Conservation (phyloP, 2,797 vertebrate genomes). For the Aldrovandia affinis region DNA sequence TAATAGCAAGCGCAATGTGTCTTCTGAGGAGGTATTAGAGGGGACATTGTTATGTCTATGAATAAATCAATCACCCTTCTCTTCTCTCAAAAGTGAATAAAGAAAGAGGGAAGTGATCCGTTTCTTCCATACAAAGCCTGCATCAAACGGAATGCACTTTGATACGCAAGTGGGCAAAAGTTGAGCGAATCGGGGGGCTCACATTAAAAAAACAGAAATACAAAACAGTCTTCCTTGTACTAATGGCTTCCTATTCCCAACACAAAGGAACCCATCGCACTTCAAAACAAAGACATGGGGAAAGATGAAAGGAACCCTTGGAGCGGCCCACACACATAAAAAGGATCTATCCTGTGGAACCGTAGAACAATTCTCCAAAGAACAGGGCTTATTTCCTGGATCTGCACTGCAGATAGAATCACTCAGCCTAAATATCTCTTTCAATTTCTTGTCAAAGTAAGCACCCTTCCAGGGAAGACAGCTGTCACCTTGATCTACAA, state of each 20-base stretch:
- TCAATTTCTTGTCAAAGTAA: conserved; percentile 69
- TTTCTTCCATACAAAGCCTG: neutral
- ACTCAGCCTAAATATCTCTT: conserved; percentile 62
- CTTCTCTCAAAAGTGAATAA: neutral
- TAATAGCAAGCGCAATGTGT: conserved; percentile 15
- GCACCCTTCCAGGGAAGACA: conserved; percentile 72
- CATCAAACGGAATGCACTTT: neutral
- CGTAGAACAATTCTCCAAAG: conserved; percentile 44
- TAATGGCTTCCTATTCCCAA: conserved; percentile 8
- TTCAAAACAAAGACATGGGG: conserved; percentile 14
- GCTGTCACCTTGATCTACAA: conserved; percentile 88
- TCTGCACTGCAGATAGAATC: conserved; percentile 34
- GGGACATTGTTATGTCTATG: neutral
- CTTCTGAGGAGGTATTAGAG: neutral
- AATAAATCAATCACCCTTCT: conserved; percentile 2
- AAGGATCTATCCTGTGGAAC: conserved; percentile 34
- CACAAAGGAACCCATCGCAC: conserved; percentile 23
- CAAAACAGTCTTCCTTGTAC: conserved; percentile 8
- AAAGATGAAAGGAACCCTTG: conserved; percentile 3
- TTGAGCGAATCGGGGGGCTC: neutral
- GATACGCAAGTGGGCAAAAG: neutral
- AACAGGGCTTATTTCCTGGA: conserved; percentile 38
- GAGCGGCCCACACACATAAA: conserved; percentile 16
- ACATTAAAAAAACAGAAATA: neutral
- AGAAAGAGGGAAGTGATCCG: neutral